Percentiles rank a stretch among this genome's conserved stretches.
phyloP scores from a whole-genome alignment of 2,797 vertebrate genomes.

The Anguilla obscura region DNA sequence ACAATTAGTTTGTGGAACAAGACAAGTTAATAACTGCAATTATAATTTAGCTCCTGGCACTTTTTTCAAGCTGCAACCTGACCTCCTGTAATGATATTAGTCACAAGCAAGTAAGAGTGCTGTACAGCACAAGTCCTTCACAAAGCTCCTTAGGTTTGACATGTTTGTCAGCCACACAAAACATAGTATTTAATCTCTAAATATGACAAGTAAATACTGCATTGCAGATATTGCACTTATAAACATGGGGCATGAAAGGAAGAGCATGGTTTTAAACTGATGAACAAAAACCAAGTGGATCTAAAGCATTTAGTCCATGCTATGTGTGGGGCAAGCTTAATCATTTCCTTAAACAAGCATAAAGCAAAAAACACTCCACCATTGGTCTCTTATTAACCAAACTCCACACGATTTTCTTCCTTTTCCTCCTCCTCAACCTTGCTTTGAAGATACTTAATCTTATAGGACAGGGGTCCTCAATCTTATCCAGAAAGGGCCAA shows the following conservation, averaged over 20 bases:
- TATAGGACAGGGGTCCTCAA: too few relatives aligned
- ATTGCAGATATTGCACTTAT: background rate
- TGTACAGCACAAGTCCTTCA: constrained; percentile 17
- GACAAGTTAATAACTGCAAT: constrained; percentile 32
- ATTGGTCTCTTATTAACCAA: background rate
- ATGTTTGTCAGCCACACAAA: background rate
- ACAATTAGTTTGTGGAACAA: constrained; percentile 7
- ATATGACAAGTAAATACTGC: background rate
- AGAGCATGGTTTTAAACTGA: background rate
- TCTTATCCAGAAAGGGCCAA: too few relatives aligned
- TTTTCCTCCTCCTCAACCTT: background rate
- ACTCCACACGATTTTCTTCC: background rate
- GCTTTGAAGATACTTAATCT: background rate
- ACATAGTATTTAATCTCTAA: background rate
- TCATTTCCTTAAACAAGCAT: background rate
- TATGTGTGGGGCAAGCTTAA: background rate
- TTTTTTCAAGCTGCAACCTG: constrained; percentile 34
- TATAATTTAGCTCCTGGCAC: constrained; percentile 27
- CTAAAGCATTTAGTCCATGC: background rate
- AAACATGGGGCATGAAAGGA: background rate
- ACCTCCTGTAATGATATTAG: constrained; percentile 29
- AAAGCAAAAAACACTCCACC: background rate
- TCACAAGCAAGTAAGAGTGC: constrained; percentile 8
- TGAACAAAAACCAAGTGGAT: background rate
- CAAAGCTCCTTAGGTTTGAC: background rate